These are phyloP conservation scores for Caenorhabditis angaria DNA, from an alignment of 2,888 invertebrate species.

Conservation along the genomic window DNA sequence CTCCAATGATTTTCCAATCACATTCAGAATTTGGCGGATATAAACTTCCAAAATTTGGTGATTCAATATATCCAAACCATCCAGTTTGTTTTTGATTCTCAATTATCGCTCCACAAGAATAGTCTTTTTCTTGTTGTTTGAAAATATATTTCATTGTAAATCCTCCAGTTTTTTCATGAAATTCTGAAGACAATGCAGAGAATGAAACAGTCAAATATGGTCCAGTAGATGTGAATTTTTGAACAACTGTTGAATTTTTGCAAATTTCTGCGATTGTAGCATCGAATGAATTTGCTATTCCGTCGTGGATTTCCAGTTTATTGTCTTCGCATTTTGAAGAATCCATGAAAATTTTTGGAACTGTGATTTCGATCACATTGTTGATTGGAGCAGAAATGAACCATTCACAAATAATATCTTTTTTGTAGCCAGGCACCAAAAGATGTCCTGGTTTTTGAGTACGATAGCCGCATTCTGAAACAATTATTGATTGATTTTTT, in stretches of 20 bases:
- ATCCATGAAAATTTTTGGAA: conserved; percentile 52
- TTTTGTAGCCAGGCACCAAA: conserved; percentile 37
- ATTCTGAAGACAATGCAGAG: conserved; percentile 16
- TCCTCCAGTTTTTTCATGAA: conserved; percentile 32
- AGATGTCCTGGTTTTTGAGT: conserved; percentile 44
- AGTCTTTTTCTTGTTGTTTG: too few relatives aligned
- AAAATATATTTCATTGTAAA: conserved; percentile 59
- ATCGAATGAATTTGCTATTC: conserved; percentile 33
- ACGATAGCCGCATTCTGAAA: conserved; percentile 50
- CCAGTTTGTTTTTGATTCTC: conserved; percentile 31
- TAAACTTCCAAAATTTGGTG: conserved; percentile 62
- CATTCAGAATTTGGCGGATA: conserved; percentile 74
- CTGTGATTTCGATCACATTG: conserved; percentile 55
- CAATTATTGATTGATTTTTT: not conserved
- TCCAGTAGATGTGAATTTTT: conserved; percentile 39
- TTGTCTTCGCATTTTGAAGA: conserved; percentile 61
- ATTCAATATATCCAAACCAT: conserved; percentile 55
- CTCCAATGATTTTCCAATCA: conserved; percentile 72
- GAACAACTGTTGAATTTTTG: conserved; percentile 15
- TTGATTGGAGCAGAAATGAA: conserved; percentile 44
- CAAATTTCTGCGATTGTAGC: conserved; percentile 43
- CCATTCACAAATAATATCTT: conserved; percentile 53
- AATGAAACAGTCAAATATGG: conserved; percentile 49
- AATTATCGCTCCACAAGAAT: conserved; percentile 46
- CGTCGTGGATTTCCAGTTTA: conserved; percentile 54